These are phyloP conservation scores for Apis florea DNA, from an alignment of 1,140 invertebrate genomes.

Conservation along the genomic window DNA sequence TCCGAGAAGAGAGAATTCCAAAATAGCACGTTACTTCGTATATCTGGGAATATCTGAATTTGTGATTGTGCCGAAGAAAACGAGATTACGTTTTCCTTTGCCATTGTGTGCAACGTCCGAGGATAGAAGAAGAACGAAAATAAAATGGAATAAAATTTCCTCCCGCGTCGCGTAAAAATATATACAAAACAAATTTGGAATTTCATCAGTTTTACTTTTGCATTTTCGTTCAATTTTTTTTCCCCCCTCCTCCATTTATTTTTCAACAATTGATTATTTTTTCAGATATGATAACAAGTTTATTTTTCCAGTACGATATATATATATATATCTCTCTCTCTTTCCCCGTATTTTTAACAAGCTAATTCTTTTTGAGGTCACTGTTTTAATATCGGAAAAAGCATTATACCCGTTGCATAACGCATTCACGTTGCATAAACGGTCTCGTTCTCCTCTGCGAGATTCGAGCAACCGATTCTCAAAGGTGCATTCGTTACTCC, in stretches of 20 bases:
- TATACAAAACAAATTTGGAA: not conserved
- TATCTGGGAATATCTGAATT: not conserved
- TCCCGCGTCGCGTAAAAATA: too few species aligned
- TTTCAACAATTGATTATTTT: not conserved
- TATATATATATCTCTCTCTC: too few species aligned
- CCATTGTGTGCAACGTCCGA: not conserved
- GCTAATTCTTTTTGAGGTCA: slow-evolving; percentile 2
- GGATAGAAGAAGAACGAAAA: too few species aligned
- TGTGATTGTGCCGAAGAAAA: not conserved
- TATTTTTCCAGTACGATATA: not conserved
- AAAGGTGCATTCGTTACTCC: not conserved
- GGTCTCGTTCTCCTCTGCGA: not conserved
- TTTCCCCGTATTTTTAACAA: not conserved
- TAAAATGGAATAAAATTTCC: not conserved
- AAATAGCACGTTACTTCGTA: not conserved
- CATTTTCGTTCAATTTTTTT: too few species aligned
- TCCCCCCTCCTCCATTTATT: not conserved
- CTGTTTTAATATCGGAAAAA: slow-evolving; percentile 17
- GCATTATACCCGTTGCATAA: not conserved
- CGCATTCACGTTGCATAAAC: not conserved
- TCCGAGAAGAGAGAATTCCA: not conserved
- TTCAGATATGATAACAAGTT: not conserved
- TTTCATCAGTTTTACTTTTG: not conserved
- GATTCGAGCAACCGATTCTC: not conserved
- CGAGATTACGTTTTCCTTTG: not conserved